These are phyloP conservation scores for Volucella inflata DNA, from an alignment of 2,888 invertebrate genomes.

Conservation along the genomic window DNA sequence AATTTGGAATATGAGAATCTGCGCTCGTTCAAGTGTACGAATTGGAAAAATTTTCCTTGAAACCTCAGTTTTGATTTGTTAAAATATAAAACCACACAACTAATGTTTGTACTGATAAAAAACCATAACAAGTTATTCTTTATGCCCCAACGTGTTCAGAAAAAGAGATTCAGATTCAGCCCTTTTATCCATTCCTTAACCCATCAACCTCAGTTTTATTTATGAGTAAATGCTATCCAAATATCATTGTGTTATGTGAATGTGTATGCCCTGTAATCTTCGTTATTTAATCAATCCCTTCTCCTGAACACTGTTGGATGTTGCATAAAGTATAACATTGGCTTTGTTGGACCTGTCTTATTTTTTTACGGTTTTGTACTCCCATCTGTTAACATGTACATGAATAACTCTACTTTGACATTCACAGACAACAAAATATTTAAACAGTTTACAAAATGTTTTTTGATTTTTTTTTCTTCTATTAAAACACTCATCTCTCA, in stretches of 20 bases:
- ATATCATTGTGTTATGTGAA: too few relatives aligned
- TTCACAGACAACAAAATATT: constrained; percentile 50
- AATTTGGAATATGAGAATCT: too few relatives aligned
- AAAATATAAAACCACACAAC: background rate
- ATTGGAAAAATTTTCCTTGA: too few relatives aligned
- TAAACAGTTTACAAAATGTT: constrained; percentile 21
- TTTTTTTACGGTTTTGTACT: background rate
- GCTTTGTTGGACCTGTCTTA: constrained; percentile 1
- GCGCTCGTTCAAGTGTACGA: too few relatives aligned
- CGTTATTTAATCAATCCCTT: background rate
- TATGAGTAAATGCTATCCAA: too few relatives aligned
- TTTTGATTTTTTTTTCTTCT: background rate
- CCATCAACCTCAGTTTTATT: background rate
- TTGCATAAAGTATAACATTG: constrained; percentile 15
- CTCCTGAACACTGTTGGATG: background rate
- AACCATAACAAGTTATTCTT: background rate
- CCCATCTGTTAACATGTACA: constrained; percentile 4
- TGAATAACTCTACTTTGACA: constrained; percentile 35
- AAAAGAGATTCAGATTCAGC: background rate
- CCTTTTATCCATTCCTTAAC: background rate
- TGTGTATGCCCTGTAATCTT: too few relatives aligned
- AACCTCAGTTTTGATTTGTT: background rate
- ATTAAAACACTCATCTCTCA: constrained; percentile 57
- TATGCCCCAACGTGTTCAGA: constrained; percentile 10
- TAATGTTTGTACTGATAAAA: constrained; percentile 20